phyloP scores from a whole-genome alignment of 2,797 vertebrate species.

The Micrastur ruficollis region DNA sequence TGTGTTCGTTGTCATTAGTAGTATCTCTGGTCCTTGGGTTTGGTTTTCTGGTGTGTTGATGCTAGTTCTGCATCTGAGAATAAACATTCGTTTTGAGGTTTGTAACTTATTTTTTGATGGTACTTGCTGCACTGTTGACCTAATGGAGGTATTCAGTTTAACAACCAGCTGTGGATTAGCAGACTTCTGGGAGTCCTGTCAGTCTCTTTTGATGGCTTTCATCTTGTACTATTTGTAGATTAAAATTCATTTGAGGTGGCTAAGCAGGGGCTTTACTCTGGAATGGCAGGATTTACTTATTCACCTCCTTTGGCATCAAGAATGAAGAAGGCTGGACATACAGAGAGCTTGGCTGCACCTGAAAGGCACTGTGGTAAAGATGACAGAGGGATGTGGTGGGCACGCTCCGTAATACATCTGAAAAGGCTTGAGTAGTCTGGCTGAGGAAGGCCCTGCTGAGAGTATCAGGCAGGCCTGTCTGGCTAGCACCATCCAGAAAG shows the following conservation, averaged over 20 bases:
- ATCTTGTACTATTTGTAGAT: not conserved
- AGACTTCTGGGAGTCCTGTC: not conserved
- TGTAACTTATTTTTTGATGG: not conserved
- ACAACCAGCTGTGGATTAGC: not conserved
- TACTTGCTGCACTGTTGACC: not conserved
- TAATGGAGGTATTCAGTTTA: not conserved
- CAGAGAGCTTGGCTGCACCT: not conserved
- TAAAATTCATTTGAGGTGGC: not conserved
- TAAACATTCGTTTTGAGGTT: not conserved
- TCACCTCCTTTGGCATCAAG: not conserved
- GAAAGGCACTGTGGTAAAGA: not conserved
- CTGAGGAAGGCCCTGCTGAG: not conserved
- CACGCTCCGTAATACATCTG: not conserved
- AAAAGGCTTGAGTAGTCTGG: not conserved
- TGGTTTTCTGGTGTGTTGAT: not conserved
- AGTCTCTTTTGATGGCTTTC: not conserved
- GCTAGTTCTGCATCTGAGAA: not conserved
- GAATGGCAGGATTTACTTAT: not conserved
- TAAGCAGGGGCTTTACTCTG: not conserved
- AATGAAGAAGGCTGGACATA: not conserved
- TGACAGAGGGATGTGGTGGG: not conserved
- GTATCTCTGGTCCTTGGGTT: not conserved
- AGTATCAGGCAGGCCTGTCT: not conserved
- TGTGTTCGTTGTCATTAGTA: not conserved
- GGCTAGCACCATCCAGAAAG: not conserved